Percentiles rank a stretch among this genome's conserved stretches.
These are phyloP conservation scores for Bathynomus jamesi DNA, from an alignment of 1,140 invertebrate genomes.

Conservation along the genomic window DNA sequence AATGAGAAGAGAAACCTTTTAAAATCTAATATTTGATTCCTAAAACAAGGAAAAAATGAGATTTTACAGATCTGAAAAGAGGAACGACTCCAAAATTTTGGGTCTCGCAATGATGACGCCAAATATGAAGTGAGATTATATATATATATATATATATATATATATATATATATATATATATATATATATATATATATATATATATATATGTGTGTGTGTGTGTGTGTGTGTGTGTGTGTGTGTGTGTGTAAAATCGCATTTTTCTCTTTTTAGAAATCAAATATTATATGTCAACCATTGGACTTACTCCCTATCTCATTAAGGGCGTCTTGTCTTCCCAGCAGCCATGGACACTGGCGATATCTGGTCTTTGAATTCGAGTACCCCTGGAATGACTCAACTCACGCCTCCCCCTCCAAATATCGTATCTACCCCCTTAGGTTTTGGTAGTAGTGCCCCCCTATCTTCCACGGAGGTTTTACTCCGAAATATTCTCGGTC, in stretches of 20 bases:
- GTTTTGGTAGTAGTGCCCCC: slow-evolving; percentile 38
- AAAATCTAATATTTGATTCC: too few species aligned
- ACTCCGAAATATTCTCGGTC: slow-evolving; percentile 85
- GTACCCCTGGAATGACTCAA: slow-evolving; percentile 34
- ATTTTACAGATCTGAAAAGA: too few species aligned
- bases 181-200: background rate
- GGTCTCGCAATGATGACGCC: too few species aligned
- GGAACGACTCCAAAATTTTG: too few species aligned
- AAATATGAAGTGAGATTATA: background rate
- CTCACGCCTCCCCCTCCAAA: slow-evolving; percentile 31
- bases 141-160: background rate
- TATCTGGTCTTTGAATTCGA: slow-evolving; percentile 39
- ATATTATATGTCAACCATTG: too few species aligned
- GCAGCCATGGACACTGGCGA: slow-evolving; percentile 40
- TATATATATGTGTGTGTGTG: background rate
- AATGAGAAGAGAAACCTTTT: too few species aligned
- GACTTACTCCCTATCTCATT: too few species aligned
- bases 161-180: background rate
- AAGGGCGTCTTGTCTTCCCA: slow-evolving; percentile 4
- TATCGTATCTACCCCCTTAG: slow-evolving; percentile 45
- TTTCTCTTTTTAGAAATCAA: background rate
- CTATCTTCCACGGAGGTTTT: slow-evolving; percentile 82
- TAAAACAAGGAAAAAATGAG: too few species aligned
- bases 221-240: background rate
- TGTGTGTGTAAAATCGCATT: background rate